phyloP scores from a whole-genome alignment of 2,113 vertebrate species.

The Caretta caretta region DNA sequence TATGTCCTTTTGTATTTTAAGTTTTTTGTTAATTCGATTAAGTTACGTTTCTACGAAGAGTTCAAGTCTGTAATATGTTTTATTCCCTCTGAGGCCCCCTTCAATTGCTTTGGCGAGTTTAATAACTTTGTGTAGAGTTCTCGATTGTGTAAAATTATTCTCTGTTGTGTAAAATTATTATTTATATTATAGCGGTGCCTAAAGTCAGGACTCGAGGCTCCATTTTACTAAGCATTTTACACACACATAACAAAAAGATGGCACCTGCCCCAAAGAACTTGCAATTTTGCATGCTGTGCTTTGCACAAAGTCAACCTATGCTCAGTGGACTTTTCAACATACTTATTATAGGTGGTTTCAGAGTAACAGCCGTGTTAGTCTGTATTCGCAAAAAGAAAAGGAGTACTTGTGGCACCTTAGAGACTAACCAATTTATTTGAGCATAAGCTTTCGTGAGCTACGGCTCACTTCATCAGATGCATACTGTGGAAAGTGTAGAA shows the following conservation, averaged over 20 bases:
- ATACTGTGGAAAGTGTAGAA: too few relatives aligned
- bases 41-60: background rate
- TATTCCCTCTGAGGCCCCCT: background rate
- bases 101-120: background rate
- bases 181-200: constrained; percentile 2
- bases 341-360: background rate
- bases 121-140: background rate
- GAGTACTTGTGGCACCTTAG: too few relatives aligned
- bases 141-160: background rate
- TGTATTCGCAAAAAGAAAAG: too few relatives aligned
- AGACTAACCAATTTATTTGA: too few relatives aligned
- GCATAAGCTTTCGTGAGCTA: too few relatives aligned
- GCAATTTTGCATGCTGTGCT: background rate
- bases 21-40: background rate
- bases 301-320: background rate
- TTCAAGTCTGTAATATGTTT: background rate
- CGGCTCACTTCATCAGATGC: too few relatives aligned
- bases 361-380: too few relatives aligned
- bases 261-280: background rate
- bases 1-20: background rate
- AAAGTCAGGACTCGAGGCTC: background rate
- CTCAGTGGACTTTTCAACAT: background rate
- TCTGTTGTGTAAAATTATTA: background rate
- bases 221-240: background rate
- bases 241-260: background rate